Evolutionary conservation across 2,113 vertebrate species (phyloP).

Genomic region (Chloroceryle aenea): DNA sequence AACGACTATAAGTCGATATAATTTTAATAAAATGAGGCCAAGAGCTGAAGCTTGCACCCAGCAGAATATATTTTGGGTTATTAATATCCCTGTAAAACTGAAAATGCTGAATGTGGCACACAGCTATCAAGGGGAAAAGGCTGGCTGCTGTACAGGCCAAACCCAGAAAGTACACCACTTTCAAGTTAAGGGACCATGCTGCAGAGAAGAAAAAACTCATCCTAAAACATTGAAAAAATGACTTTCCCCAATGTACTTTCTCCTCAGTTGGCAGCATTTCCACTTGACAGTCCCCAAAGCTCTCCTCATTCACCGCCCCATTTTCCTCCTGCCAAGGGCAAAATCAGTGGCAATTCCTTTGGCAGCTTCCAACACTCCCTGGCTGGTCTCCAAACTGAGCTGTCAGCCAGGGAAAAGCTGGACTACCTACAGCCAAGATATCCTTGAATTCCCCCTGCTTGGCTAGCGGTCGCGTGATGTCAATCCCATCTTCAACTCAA

Average conservation of each 20-base stretch:
- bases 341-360: background rate
- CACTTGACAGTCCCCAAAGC: background rate
- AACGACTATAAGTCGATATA: too few relatives aligned
- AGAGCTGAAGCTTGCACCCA: background rate
- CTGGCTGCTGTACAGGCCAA: background rate
- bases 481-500: accelerated
- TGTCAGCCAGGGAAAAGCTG: background rate
- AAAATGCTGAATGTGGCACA: conserved; percentile 11
- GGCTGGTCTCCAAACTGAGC: background rate
- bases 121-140: conserved; percentile 26
- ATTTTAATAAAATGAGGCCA: background rate
- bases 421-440: background rate
- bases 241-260: background rate
- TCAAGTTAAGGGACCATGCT: background rate
- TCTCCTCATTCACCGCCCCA: background rate
- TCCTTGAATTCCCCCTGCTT: background rate
- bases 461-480: accelerated
- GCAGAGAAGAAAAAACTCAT: background rate
- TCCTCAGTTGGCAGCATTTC: accelerated
- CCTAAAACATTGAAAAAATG: background rate
- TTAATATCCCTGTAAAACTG: background rate
- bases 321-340: background rate
- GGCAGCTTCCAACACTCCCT: background rate
- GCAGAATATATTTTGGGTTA: background rate
- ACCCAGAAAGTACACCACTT: background rate